phyloP scores from a whole-genome alignment of 2,797 vertebrate genomes.

The Pangasius macronema region DNA sequence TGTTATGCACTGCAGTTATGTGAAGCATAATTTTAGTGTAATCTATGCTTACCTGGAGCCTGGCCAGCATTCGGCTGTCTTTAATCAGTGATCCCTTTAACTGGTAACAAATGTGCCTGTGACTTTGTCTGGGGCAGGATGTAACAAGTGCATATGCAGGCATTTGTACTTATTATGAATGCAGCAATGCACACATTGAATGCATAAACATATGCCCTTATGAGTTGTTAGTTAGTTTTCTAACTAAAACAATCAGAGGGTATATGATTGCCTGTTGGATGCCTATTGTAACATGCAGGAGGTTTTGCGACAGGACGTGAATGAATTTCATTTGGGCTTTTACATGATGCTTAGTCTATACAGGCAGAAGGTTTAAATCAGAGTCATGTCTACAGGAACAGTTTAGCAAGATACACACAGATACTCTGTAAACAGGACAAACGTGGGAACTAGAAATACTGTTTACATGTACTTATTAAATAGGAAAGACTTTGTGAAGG shows the following conservation, averaged over 20 bases:
- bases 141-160: slow-evolving; percentile 8
- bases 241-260: slow-evolving; percentile 1
- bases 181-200: neutral
- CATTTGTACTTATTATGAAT: neutral
- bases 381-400: neutral
- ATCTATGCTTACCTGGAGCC: slow-evolving; percentile 6
- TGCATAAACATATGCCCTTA: neutral
- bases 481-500: neutral
- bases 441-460: neutral
- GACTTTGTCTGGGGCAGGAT: slow-evolving; percentile 21
- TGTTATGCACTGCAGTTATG: slow-evolving; percentile 11
- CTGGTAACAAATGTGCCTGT: slow-evolving; percentile 14
- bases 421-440: neutral
- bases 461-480: slow-evolving; percentile 1
- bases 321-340: neutral
- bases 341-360: neutral
- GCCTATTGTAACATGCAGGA: neutral
- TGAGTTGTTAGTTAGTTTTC: neutral
- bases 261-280: neutral
- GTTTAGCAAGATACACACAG: neutral
- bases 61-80: slow-evolving; percentile 11
- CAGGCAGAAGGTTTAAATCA: neutral
- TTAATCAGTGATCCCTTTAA: slow-evolving; percentile 17
- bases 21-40: slow-evolving; percentile 6
- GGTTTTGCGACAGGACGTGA: neutral